Percentiles rank a stretch among this genome's conserved stretches.
phyloP scores from a whole-genome alignment of 2,113 vertebrate species.

The Ciconia boyciana region DNA sequence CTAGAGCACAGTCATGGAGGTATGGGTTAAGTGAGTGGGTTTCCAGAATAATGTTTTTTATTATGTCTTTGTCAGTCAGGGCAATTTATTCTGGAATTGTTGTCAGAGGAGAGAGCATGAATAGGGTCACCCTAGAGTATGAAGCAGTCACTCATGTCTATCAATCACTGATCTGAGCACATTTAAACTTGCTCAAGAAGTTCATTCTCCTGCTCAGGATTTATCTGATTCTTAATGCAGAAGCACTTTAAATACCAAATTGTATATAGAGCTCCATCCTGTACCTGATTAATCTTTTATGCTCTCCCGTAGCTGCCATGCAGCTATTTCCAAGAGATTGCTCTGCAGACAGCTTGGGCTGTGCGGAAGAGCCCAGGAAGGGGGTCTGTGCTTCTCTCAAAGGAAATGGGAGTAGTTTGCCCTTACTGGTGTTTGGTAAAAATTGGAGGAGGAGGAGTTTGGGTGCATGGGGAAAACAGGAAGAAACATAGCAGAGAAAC shows the following conservation, averaged over 20 bases:
- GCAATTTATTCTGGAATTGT: slow-evolving; percentile 62
- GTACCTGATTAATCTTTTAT: slow-evolving; percentile 42
- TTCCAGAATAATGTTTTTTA: slow-evolving; percentile 39
- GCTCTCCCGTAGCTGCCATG: not conserved
- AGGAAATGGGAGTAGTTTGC: not conserved
- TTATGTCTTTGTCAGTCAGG: slow-evolving; percentile 50
- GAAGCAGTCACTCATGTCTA: slow-evolving; percentile 32
- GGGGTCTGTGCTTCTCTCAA: not conserved
- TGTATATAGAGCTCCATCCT: slow-evolving; percentile 20
- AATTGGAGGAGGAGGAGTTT: not conserved
- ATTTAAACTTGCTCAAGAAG: slow-evolving; percentile 42
- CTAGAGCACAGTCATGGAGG: not conserved
- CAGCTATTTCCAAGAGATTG: not conserved
- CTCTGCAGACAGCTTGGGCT: not conserved
- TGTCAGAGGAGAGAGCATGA: slow-evolving; percentile 38
- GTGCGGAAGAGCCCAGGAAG: not conserved
- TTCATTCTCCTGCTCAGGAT: slow-evolving; percentile 57
- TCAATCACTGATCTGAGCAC: slow-evolving; percentile 27
- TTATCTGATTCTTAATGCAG: slow-evolving; percentile 58
- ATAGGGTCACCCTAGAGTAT: slow-evolving; percentile 55
- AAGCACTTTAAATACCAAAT: slow-evolving; percentile 61
- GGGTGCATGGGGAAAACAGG: not conserved
- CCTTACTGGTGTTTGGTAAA: not conserved
- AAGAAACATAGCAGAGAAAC: not conserved
- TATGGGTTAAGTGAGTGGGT: slow-evolving; percentile 21